Evolutionary conservation across 2,888 invertebrate species (phyloP), one percentile per base, ranked within the genome.

Genomic region (Cheilosia impressa): DNA sequence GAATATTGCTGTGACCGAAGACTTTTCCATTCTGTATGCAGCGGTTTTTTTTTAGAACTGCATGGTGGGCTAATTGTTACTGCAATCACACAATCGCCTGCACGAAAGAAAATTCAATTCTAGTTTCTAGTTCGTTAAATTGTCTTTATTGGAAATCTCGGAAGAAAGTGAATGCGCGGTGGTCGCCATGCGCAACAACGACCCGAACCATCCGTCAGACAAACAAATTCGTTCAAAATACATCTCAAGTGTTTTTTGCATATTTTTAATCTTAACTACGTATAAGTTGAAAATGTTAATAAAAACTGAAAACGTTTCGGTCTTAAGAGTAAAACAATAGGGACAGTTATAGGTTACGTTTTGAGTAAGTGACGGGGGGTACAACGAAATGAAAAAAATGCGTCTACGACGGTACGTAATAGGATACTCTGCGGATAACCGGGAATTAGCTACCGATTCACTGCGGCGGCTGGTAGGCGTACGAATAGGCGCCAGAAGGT

Each of bases 381-480:
- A 45, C 27, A 43, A 27, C 17, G 24, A 38, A 27, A n/a, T 27
- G 63, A n/a, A 55, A 45, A 34, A 68, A 63, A 65, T 65, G 77
- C 34, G 27, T 62, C 68, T 53, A 55, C 47, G 71, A 52, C 52
- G 13, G 52, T 24, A 52, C 24, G 57, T 53, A 47, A 53, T 50
- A 38, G 50, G 55, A 75, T 68, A 31, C 47, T 80, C 24, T 71
- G 43, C 47, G 72, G 60, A 34, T 66, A 66, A 60, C 31, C 34
- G 62, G 77, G 52, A 75, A 75, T 79, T 65, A 69, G 63, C 75
- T 79, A 79, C 27, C 27, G 47, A 60, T 69, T 90, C 90, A 92
- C 88, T 92, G 92, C 41, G 96, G 96, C 83, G 96, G 96, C 89
- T 96, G 96, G 90, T 96, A 96, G 65, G 96, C 95, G 90, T 96